Evolutionary conservation across 2,113 vertebrate species (phyloP).

Genomic region (Platanista minor): DNA sequence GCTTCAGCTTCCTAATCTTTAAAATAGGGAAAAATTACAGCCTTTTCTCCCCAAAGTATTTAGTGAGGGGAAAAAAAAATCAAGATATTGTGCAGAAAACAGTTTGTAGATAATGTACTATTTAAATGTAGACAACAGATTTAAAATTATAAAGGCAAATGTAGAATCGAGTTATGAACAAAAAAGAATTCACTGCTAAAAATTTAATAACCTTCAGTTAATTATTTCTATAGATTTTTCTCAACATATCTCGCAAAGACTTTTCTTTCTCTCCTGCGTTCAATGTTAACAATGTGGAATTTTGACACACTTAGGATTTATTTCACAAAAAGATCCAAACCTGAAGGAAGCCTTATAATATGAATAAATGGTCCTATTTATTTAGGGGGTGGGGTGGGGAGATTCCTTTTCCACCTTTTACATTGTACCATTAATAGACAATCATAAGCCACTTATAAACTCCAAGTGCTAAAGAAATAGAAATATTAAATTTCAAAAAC

Average conservation of each 20-base stretch:
- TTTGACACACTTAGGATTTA: slow-evolving; percentile 10
- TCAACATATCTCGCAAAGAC: not conserved
- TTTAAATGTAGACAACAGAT: slow-evolving; percentile 11
- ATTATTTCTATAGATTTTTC: slow-evolving; percentile 28
- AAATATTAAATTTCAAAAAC: not conserved
- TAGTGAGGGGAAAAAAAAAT: not conserved
- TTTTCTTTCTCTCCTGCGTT: not conserved
- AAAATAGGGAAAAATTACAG: not conserved
- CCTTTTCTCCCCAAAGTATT: not conserved
- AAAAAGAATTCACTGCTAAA: not conserved
- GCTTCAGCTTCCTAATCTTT: slow-evolving; percentile 13
- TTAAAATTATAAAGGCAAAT: not conserved
- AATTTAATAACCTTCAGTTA: not conserved
- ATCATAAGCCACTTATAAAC: not conserved
- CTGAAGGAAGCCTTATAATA: not conserved
- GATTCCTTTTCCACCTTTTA: not conserved
- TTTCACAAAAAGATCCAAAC: slow-evolving; percentile 2
- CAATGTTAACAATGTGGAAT: not conserved
- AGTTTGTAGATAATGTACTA: not conserved
- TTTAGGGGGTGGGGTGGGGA: not conserved
- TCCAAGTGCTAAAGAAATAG: slow-evolving; percentile 19
- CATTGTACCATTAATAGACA: not conserved
- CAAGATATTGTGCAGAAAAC: slow-evolving; percentile 12
- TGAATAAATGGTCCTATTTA: not conserved
- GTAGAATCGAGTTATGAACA: not conserved